Percentiles rank a stretch among this genome's conserved stretches.
These are phyloP conservation scores for Melanerpes formicivorus DNA, from an alignment of 2,113 vertebrate species.

Conservation along the genomic window DNA sequence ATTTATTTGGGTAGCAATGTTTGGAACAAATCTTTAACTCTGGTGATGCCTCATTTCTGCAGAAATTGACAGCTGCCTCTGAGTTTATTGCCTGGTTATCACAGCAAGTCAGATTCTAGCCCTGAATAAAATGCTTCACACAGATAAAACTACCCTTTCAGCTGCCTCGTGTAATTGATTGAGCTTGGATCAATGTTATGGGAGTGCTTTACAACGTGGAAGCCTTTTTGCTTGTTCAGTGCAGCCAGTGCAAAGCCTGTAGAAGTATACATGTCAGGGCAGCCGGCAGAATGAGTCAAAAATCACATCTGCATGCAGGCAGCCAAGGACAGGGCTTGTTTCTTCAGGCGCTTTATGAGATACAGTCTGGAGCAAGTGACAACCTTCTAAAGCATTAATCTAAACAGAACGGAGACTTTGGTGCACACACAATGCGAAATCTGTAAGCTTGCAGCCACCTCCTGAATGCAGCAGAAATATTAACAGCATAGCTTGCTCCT, in stretches of 20 bases:
- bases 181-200: not conserved
- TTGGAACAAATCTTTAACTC: not conserved
- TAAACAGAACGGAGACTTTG: fast-evolving
- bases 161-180: not conserved
- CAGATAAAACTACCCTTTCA: not conserved
- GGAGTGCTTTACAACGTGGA: not conserved
- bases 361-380: not conserved
- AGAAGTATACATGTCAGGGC: not conserved
- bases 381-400: not conserved
- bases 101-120: not conserved
- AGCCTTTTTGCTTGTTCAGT: not conserved
- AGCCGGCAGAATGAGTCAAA: not conserved
- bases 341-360: not conserved
- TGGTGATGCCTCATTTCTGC: not conserved
- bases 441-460: not conserved
- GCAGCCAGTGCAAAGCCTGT: not conserved
- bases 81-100: constrained; percentile 40
- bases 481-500: fast-evolving
- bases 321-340: not conserved
- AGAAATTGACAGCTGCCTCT: constrained; percentile 6
- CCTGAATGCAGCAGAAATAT: not conserved
- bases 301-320: not conserved
- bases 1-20: not conserved
- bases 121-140: not conserved
- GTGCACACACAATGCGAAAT: fast-evolving